Conservation (phyloP, 1,140 invertebrate species). For the Temnothorax curvispinosus region DNA sequence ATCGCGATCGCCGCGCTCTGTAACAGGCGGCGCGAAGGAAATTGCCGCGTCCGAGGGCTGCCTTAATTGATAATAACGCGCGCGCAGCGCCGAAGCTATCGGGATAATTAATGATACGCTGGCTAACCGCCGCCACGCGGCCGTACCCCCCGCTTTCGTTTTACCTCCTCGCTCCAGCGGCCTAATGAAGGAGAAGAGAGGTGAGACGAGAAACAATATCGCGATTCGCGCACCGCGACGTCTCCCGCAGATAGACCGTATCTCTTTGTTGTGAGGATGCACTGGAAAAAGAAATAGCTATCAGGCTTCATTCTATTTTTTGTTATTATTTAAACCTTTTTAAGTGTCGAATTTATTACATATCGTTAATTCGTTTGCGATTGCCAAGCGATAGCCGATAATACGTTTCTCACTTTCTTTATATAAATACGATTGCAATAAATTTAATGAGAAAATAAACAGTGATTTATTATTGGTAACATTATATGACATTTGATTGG, state of each 20-base stretch:
- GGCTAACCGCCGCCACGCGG: constrained; percentile 39
- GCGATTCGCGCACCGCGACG: not conserved
- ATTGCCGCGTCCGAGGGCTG: constrained; percentile 60
- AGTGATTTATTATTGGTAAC: not conserved
- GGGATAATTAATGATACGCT: constrained; percentile 62
- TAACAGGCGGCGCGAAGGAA: constrained; percentile 64
- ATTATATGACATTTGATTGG: not conserved
- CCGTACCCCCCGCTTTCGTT: constrained; percentile 28
- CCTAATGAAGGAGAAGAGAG: constrained; percentile 38
- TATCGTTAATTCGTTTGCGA: not conserved
- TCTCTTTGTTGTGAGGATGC: not conserved
- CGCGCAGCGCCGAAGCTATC: constrained; percentile 50
- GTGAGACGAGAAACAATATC: not conserved
- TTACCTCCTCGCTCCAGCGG: constrained; percentile 11
- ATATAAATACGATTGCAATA: not conserved
- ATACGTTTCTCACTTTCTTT: not conserved
- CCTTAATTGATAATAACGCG: constrained; percentile 62
- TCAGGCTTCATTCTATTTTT: not conserved
- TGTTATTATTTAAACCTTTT: not conserved
- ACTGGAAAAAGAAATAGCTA: not conserved
- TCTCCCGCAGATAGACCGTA: not conserved
- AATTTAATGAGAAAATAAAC: not conserved
- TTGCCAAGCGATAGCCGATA: not conserved
- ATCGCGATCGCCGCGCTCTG: constrained; percentile 44
- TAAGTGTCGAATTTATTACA: not conserved